phyloP scores from a whole-genome alignment of 2,113 vertebrate species.

The Brachionichthys hirsutus region DNA sequence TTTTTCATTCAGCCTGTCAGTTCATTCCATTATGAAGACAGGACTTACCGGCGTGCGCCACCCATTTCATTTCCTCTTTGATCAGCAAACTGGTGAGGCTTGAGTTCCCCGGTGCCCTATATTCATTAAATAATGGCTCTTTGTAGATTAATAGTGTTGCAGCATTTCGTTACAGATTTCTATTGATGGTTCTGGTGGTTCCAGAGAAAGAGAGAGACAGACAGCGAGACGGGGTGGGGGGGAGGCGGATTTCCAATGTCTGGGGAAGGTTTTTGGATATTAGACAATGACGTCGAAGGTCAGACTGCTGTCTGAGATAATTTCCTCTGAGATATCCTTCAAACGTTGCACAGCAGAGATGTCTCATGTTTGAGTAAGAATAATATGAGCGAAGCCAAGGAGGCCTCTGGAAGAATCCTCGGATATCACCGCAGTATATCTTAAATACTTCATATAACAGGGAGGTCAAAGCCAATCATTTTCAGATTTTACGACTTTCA shows the following conservation, averaged over 20 bases:
- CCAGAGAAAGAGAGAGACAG: constrained; percentile 1
- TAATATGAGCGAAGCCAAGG: constrained; percentile 28
- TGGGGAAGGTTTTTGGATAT: constrained; percentile 33
- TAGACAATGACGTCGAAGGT: constrained; percentile 32
- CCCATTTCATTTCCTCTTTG: constrained; percentile 68
- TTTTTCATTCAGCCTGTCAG: constrained; percentile 51
- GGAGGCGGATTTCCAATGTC: constrained; percentile 30
- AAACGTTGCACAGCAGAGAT: constrained; percentile 39
- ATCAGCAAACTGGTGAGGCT: constrained; percentile 49
- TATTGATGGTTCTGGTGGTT: constrained; percentile 39
- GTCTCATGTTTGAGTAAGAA: constrained; percentile 42
- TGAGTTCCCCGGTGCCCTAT: constrained; percentile 42
- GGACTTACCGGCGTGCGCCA: constrained; percentile 30
- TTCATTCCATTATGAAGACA: constrained; percentile 70
- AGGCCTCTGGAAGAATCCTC: constrained; percentile 25
- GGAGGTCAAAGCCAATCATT: not conserved
- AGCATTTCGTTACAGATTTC: constrained; percentile 35
- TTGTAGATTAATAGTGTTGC: constrained; percentile 69
- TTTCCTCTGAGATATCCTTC: constrained; percentile 42
- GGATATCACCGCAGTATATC: constrained; percentile 18
- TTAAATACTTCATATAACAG: constrained; percentile 44
- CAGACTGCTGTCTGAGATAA: constrained; percentile 33
- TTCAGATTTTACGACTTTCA: not conserved
- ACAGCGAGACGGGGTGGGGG: constrained; percentile 3
- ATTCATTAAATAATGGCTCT: constrained; percentile 66